These are phyloP conservation scores for Vollenhovia emeryi DNA, from an alignment of 1,140 invertebrate genomes.

Conservation along the genomic window DNA sequence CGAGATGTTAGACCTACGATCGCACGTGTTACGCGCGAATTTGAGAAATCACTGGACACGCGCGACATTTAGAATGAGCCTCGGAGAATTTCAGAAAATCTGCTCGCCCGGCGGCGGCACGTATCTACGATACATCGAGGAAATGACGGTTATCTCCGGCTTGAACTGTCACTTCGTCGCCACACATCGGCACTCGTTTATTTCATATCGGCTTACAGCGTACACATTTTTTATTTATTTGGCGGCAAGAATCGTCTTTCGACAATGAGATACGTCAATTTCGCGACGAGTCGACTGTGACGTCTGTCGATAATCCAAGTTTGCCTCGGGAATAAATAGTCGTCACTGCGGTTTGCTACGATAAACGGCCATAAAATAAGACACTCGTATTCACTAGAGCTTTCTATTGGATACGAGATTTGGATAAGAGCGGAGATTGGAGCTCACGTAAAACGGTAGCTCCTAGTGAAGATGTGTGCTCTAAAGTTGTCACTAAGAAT, in stretches of 20 bases:
- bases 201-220: background rate
- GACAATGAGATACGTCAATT: slow-evolving; percentile 24
- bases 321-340: slow-evolving; percentile 22
- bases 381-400: background rate
- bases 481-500: no score
- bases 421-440: no score
- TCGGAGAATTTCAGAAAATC: background rate
- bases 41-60: background rate
- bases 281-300: background rate
- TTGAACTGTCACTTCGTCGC: slow-evolving; percentile 36
- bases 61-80: background rate
- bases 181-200: slow-evolving; percentile 8
- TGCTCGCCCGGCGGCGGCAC: background rate
- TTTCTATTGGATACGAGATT: no score
- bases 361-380: background rate
- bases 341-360: background rate
- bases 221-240: slow-evolving; percentile 34
- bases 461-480: no score
- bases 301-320: slow-evolving; percentile 26
- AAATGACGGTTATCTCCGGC: slow-evolving; percentile 13
- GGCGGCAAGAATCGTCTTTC: slow-evolving; percentile 6
- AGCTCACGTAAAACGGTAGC: no score
- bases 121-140: background rate
- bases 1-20: background rate
- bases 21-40: background rate